Percentiles rank a stretch among this genome's conserved stretches.
Conservation (phyloP, 35 echinoderm and acorn worm genomes). For the Amphiura filiformis region DNA sequence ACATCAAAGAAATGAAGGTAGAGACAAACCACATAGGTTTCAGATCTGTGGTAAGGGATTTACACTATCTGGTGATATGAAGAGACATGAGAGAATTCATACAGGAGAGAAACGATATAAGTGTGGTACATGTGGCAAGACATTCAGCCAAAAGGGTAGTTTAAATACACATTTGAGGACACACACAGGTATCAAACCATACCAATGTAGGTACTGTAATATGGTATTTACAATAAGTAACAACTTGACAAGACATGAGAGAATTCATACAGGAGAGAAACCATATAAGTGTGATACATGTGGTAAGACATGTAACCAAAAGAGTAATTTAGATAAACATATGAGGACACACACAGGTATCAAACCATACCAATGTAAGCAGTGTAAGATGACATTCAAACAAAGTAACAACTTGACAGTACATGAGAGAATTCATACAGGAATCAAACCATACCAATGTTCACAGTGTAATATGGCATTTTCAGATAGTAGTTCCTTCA, state of each 20-base stretch:
- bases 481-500: not conserved
- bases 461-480: slow-evolving; percentile 6
- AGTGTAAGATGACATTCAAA: slow-evolving; percentile 51
- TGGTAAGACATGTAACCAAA: not conserved
- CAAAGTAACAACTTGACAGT: not conserved
- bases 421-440: slow-evolving; percentile 60
- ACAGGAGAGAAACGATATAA: slow-evolving; percentile 49
- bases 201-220: slow-evolving; percentile 3
- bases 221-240: not conserved
- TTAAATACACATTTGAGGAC: not conserved
- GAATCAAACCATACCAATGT: slow-evolving; percentile 52
- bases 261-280: slow-evolving; percentile 13
- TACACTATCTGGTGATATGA: not conserved
- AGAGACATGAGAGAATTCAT: slow-evolving; percentile 22
- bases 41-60: no score
- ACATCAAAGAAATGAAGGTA: not conserved
- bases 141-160: not conserved
- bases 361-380: slow-evolving; percentile 66
- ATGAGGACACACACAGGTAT: slow-evolving; percentile 53
- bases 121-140: slow-evolving; percentile 24
- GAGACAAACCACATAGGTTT: not conserved
- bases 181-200: slow-evolving; percentile 6
- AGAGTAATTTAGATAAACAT: not conserved
- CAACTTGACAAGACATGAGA: not conserved
- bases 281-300: not conserved